Evolutionary conservation across 2,888 invertebrate species (phyloP).

Genomic region (Tiliacea aurago): DNA sequence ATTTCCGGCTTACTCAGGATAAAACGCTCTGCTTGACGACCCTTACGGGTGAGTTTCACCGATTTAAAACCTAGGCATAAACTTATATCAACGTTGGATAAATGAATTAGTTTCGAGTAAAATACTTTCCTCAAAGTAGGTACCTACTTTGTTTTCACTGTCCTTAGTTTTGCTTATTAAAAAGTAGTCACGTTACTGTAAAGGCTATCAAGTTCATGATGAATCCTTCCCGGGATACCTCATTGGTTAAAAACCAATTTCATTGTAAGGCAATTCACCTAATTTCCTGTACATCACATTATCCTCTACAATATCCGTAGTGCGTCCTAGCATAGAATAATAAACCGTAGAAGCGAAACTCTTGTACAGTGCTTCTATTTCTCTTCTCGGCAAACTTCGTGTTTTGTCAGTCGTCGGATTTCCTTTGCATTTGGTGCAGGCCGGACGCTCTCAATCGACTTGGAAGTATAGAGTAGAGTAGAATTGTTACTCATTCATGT

Average conservation of each 20-base stretch:
- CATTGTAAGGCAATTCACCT: conserved; percentile 39
- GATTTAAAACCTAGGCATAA: neutral
- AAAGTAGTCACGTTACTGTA: neutral
- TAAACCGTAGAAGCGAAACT: neutral
- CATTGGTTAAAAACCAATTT: conserved; percentile 1
- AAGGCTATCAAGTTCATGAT: neutral
- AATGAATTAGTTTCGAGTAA: neutral
- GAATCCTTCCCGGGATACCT: neutral
- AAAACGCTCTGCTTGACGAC: neutral
- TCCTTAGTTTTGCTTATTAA: conserved; percentile 3
- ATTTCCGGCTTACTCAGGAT: neutral
- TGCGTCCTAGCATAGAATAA: conserved; percentile 14
- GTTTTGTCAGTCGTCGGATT: too few relatives aligned
- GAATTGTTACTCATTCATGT: too few relatives aligned
- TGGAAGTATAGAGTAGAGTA: too few relatives aligned
- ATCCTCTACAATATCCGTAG: conserved; percentile 12
- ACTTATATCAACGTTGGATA: neutral
- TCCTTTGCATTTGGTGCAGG: too few relatives aligned
- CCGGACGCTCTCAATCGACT: too few relatives aligned
- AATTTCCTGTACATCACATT: conserved; percentile 50
- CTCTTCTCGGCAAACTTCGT: too few relatives aligned
- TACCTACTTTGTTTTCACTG: neutral
- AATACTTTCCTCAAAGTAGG: neutral
- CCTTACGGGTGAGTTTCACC: neutral
- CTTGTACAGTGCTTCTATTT: neutral